A percentile compares a stretch with the other conserved stretches of the same genome.
phyloP scores from a whole-genome alignment of 2,113 vertebrate genomes.

The Datnioides undecimradiatus region DNA sequence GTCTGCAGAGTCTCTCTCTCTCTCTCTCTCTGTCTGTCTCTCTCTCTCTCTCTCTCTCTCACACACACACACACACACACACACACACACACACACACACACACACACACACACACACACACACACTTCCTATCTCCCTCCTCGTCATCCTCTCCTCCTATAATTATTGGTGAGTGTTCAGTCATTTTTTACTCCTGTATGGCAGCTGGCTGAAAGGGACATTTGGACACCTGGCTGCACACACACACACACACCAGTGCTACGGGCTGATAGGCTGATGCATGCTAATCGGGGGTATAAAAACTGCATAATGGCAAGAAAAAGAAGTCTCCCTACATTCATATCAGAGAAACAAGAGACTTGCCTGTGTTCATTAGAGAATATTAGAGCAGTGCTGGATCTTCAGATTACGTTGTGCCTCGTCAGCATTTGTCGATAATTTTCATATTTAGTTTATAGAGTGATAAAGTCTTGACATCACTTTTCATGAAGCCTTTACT shows the following conservation, averaged over 20 bases:
- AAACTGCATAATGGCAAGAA: constrained; percentile 28
- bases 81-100: background rate
- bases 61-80: background rate
- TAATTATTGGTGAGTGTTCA: constrained; percentile 50
- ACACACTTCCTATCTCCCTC: background rate
- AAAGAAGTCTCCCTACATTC: background rate
- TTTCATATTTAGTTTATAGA: no score
- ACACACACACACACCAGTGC: constrained; percentile 10
- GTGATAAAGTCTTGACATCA: background rate
- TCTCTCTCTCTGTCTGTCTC: background rate
- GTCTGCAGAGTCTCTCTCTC: background rate
- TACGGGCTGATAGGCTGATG: constrained; percentile 44
- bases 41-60: background rate
- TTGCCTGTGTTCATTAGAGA: background rate
- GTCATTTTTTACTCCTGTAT: constrained; percentile 36
- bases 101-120: constrained; percentile 15
- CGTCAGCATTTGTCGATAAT: no score
- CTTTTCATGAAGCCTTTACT: background rate
- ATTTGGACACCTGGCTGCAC: constrained; percentile 34
- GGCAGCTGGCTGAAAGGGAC: constrained; percentile 55
- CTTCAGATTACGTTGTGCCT: background rate
- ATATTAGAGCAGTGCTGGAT: background rate
- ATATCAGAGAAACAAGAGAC: background rate
- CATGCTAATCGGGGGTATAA: constrained; percentile 37
- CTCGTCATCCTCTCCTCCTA: constrained; percentile 25